Evolutionary conservation across 2,888 invertebrate genomes (phyloP), one percentile per base, ranked within the genome.

Genomic region (Orthosia gracilis): DNA sequence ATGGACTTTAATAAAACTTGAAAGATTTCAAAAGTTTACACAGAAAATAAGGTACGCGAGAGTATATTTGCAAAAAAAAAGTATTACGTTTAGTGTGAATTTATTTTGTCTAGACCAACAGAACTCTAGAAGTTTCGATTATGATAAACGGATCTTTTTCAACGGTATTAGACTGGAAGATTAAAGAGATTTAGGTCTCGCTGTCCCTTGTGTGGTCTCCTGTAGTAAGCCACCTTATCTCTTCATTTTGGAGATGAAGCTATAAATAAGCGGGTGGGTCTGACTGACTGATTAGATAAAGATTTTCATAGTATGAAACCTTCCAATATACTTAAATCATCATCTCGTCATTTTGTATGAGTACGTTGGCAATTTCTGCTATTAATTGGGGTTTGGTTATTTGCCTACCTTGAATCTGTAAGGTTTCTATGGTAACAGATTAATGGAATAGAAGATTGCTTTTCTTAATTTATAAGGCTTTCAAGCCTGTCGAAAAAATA

Each of bases 71-170:
- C 68, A 68, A 70, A 77, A 76, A 79, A 79, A 83, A 58, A 57
- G 26, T 76, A 63, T 59, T 52, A 73, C 55, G 54, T 59, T 71
- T 73, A 54, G 49, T 65, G 40, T 68, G 64, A 80, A 84, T 69
- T 69, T 73, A 76, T 83, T 70, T 69, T 76, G 70, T 76, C 64
- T 83, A 83, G 76, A 83, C 69, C 65, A 73, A 78, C 40, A 74
- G 21, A 68, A 78, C 31, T 69, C 18, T 21, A 74, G 31, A 70
- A 78, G 26, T 61, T 76, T 79, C 58, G 58, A 83, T 83, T 80
- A 78, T 72, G 66, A 69, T 75, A 73, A 74, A 80, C 59, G 77
- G 62, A 69, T 82, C 65, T 62, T 65, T 66, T 73, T 52, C 47
- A 70, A 75, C 57, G 45, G 59, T 75, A 69, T 72, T 18, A 52